phyloP scores from a whole-genome alignment of 1,140 invertebrate genomes.

The Elysia chlorotica region DNA sequence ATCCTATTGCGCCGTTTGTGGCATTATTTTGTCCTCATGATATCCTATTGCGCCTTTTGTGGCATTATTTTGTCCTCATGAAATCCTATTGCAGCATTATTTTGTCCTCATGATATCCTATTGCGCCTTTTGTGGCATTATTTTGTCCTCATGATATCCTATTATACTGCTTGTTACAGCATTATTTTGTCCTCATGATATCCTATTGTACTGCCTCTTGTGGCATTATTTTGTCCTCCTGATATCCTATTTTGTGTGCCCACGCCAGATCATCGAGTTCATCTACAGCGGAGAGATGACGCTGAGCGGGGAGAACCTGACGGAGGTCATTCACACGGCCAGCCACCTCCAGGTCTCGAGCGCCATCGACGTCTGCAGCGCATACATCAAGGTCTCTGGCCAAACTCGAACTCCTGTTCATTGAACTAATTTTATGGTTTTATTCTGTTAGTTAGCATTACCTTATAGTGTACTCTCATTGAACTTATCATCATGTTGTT shows the following conservation, averaged over 20 bases:
- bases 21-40: neutral
- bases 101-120: neutral
- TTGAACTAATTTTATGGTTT: too few relatives aligned
- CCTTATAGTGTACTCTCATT: too few relatives aligned
- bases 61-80: conserved; percentile 82
- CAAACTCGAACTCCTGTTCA: too few relatives aligned
- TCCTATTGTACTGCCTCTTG: neutral
- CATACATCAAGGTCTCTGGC: conserved; percentile 46
- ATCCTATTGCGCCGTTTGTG: neutral
- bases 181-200: neutral
- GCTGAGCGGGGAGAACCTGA: conserved; percentile 53
- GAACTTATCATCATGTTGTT: too few relatives aligned
- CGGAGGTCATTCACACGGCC: conserved; percentile 58
- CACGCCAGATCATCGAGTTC: conserved; percentile 75
- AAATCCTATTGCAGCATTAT: neutral
- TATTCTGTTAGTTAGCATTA: too few relatives aligned
- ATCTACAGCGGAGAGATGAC: conserved; percentile 79
- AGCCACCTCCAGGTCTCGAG: conserved; percentile 54
- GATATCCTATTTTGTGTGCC: neutral
- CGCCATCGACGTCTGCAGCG: conserved; percentile 56
- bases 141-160: neutral
- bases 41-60: too few relatives aligned
- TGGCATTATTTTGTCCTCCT: neutral
- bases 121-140: neutral
- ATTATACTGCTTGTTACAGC: neutral